Percentiles rank a stretch among this genome's conserved stretches.
Conservation (phyloP, 1,140 invertebrate genomes). For the Stegodyphus mimosarum region DNA sequence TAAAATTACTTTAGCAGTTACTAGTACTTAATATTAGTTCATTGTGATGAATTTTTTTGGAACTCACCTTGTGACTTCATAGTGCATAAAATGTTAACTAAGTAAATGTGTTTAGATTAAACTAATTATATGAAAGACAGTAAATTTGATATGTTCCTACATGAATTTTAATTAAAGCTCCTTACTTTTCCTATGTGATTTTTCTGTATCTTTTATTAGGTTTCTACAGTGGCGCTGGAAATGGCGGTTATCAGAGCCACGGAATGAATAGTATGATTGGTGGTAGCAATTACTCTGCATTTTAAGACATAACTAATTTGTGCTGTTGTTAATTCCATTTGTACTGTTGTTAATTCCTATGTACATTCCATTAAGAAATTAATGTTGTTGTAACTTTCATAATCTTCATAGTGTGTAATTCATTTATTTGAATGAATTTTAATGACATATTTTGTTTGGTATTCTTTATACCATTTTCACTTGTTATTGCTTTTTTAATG, state of each 20-base stretch:
- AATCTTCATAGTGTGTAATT: neutral
- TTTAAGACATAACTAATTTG: constrained; percentile 14
- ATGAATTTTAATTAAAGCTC: too few species aligned
- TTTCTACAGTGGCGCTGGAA: constrained; percentile 34
- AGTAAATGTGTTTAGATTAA: too few species aligned
- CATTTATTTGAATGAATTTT: neutral
- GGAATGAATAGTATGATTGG: constrained; percentile 58
- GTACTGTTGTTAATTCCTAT: neutral
- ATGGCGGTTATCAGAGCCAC: constrained; percentile 46
- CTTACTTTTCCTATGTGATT: too few species aligned
- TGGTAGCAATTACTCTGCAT: constrained; percentile 54
- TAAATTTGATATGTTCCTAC: too few species aligned
- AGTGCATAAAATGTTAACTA: too few species aligned
- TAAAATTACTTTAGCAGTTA: too few species aligned
- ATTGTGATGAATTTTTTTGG: too few species aligned
- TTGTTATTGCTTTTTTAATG: too few species aligned
- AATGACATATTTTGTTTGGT: neutral
- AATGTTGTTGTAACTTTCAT: constrained; percentile 22
- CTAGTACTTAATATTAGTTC: too few species aligned
- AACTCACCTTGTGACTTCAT: too few species aligned
- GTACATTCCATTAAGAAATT: constrained; percentile 39
- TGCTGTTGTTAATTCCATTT: neutral
- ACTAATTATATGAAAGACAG: too few species aligned
- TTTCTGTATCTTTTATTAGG: neutral
- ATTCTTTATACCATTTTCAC: too few species aligned